Evolutionary conservation across 2,888 invertebrate genomes (phyloP), one percentile per base, ranked within the genome.

Genomic region (Byasa hedistus): DNA sequence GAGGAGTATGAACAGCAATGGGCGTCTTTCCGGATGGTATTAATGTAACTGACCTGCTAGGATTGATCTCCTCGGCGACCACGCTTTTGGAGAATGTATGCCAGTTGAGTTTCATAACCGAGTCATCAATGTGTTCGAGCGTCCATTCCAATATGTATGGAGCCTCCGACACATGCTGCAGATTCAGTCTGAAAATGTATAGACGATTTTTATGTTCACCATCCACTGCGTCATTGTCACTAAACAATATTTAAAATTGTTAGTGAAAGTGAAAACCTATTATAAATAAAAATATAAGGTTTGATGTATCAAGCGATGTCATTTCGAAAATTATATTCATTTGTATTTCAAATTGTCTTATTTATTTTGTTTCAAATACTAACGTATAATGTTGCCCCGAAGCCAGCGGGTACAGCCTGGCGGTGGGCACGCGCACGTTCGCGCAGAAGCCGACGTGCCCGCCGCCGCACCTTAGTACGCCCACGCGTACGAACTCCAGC

Each of bases 61-160:
- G 85, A 51, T 85, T 79, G 39, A 89, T 71, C 54, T 88, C 89
- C 59, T 87, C 87, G 0, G 82, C 81, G 8, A 84, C 76, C 27
- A 89, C 86, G 5, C 72, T 75, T 56, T 79, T 83, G 3, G 79
- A 74, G 75, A 90, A 91, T 0, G 78, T 72, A 12, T 84, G 74
- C 88, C 87, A 86, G 73, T 77, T 82, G 32, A 89, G 79, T 61
- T 82, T 83, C 17, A 74, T 72, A n/a, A 87, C 79, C 0, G 85
- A 82, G 63, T 86, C 86, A 66, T 84, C 87, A 4, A 90, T 78
- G 60, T 79, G 79, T 5, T 80, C 81, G 7, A 91, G 72, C 3
- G 84, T 86, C 90, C 91, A 91, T 65, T 89, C 89, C 66, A 87
- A 65, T 12, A 91, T 87, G 75, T 86, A 85, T 1, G 87, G 85